Evolutionary conservation across 2,113 vertebrate species (phyloP), one percentile per base, ranked within the genome.

Genomic region (Ranitomeya imitator): DNA sequence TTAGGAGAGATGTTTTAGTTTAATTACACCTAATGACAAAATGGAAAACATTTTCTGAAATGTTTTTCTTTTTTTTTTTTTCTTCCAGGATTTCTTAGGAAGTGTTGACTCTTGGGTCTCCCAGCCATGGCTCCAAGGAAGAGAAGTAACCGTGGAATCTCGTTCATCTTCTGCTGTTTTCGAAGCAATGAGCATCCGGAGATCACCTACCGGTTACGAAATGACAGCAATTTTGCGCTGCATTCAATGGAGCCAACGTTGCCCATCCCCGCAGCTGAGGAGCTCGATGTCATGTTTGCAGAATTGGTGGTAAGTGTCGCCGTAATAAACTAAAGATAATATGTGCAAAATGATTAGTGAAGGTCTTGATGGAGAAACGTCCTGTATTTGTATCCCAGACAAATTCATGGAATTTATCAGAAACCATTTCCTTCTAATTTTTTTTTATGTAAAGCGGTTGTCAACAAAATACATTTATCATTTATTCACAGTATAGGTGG

Each of bases 141-240:
- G 92, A 97, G 97, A 86, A 95, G 95, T 19, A 37, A 96, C 31
- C 91, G 97, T 15, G 97, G 97, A 78, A 94, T 97, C 90, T 99
- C 97, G 57, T 98, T 98, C 93, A 95, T 99, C 93, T 99, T 98
- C 93, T 99, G 98, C 95, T 99, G 98, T 94, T 99, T 99, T 92
- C 97, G 97, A 91, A 96, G 95, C 93, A 98, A 92, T 0, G 98
- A 99, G 90, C 98, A 98, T 90, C 98, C 97, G 0, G 98, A 99
- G 96, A 99, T 99, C 95, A 99, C 98, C 0, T 99, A 99, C 93
- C 95, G 95, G 85, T 95, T 99, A 81, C 96, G 98, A 88, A 97
- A 98, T 90, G 97, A 99, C 89, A 96, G 95, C 94, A 94, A 88
- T 94, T 97, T 99, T 0, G 97, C 96, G n/a, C 95, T 99, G 90